Conservation (phyloP, 2,113 vertebrate genomes). For the Centropus unirufus region DNA sequence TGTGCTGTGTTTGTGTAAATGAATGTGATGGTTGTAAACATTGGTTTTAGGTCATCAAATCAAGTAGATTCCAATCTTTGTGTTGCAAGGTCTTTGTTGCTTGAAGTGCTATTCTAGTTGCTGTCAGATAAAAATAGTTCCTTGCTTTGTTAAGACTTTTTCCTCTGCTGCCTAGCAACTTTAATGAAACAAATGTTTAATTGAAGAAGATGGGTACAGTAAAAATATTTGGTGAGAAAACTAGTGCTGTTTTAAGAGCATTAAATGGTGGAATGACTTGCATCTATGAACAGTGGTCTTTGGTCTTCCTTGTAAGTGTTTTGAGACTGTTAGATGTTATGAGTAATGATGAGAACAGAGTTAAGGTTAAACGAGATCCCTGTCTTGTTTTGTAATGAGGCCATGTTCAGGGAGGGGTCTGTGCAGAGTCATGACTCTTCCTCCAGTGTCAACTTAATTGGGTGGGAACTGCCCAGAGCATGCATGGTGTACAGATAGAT, state of each 20-base stretch:
- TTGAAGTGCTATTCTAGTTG: not conserved
- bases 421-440: rapidly evolving
- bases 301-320: not conserved
- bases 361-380: not conserved
- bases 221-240: not conserved
- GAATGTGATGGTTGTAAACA: slow-evolving; percentile 18
- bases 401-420: not conserved
- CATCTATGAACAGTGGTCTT: not conserved
- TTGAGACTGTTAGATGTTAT: not conserved
- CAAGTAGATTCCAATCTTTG: not conserved
- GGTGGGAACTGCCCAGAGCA: not conserved
- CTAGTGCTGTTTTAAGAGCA: not conserved
- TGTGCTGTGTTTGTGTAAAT: slow-evolving; percentile 4
- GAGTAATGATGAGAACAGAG: not conserved
- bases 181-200: not conserved
- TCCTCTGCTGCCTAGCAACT: not conserved
- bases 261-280: not conserved
- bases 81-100: slow-evolving; percentile 8
- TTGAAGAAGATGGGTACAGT: not conserved
- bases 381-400: not conserved
- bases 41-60: slow-evolving; percentile 18
- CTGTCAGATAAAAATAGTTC: slow-evolving; percentile 36
- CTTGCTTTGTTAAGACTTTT: not conserved
- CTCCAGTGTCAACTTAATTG: not conserved
- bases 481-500: rapidly evolving